Base-by-base conservation (phyloP, 2,797 vertebrate species). In the Sebastes oblongus region DNA sequence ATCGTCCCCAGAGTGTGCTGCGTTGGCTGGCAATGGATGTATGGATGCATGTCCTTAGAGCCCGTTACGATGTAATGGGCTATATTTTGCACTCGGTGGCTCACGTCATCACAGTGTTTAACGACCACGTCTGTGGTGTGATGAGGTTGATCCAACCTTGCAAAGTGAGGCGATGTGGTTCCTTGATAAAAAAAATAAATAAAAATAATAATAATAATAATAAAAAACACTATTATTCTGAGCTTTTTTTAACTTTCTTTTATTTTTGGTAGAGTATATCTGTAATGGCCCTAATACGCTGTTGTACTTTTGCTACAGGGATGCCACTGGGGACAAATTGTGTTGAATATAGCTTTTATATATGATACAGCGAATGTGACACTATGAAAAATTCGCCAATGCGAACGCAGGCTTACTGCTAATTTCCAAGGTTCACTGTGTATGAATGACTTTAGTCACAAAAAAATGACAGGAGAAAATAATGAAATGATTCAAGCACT, bases 401-500 rank as follows among this genome's bases (percentile, higher is more conserved):
- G 11, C 1, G 4, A 14, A 59, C 27, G 11, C 6, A 60, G 36
- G 18, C 7, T 36, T n/a, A 30, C 22, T 39, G 12, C 32, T 72
- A 52, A 74, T 55, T 77, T 67, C 27, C 16, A 59, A 59, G 82
- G 46, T 58, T 80, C 6, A n/a, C 6, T 42, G 46, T 46, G 30
- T 42, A n/a, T 68, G 10, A 71, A 69, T 52, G 11, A 52, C 18
- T 66, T 25, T 58, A 42, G 50, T 30, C 10, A 39, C 34, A 66
- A 66, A 8, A 34, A 81, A 71, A 67, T 27, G 6, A 73, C 20
- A 50, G 52, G 22, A 18, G 39, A 61, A 52, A n/a, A 67, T 56
- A 67, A 68, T 69, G 27, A 58, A 46, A 54, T 56, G 36, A 56
- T 65, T 54, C 42, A 64, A 61, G 8, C 16, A 39, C 12, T 18